These are phyloP conservation scores for Botia kubotai DNA, from an alignment of 2,797 vertebrate genomes.

Conservation along the genomic window DNA sequence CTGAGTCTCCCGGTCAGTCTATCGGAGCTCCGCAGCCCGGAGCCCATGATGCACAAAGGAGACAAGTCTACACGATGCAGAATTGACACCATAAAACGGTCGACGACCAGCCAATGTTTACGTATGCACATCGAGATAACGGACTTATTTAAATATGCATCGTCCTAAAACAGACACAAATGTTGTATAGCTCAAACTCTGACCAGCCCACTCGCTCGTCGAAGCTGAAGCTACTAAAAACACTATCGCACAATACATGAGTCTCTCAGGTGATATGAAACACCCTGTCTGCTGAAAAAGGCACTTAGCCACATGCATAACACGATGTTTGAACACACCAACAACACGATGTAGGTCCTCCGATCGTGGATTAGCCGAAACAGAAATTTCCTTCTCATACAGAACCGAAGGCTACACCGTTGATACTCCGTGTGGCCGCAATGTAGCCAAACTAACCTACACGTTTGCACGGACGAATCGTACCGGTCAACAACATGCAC, in stretches of 20 bases:
- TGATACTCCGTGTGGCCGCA: constrained; percentile 60
- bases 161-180: constrained; percentile 15
- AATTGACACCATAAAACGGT: constrained; percentile 55
- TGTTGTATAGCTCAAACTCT: constrained; percentile 67
- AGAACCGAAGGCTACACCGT: constrained; percentile 55
- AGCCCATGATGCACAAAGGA: constrained; percentile 66
- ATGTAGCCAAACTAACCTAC: constrained; percentile 67
- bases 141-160: constrained; percentile 12
- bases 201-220: constrained; percentile 64
- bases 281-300: constrained; percentile 55
- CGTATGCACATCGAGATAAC: constrained; percentile 20
- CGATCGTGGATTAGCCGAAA: constrained; percentile 48
- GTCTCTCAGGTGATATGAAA: constrained; percentile 70
- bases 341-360: constrained; percentile 36
- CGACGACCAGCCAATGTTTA: constrained; percentile 31
- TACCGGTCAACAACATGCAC: constrained; percentile 53
- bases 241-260: constrained; percentile 61
- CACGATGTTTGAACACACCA: constrained; percentile 41
- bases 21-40: constrained; percentile 61
- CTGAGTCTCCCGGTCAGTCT: constrained; percentile 59
- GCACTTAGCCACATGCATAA: neutral
- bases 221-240: constrained; percentile 63
- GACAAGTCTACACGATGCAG: constrained; percentile 60
- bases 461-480: constrained; percentile 71
- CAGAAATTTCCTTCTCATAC: constrained; percentile 44